Percentiles rank a stretch among this genome's conserved stretches.
phyloP scores from a whole-genome alignment of 2,113 vertebrate species.

The Xerus inauris region DNA sequence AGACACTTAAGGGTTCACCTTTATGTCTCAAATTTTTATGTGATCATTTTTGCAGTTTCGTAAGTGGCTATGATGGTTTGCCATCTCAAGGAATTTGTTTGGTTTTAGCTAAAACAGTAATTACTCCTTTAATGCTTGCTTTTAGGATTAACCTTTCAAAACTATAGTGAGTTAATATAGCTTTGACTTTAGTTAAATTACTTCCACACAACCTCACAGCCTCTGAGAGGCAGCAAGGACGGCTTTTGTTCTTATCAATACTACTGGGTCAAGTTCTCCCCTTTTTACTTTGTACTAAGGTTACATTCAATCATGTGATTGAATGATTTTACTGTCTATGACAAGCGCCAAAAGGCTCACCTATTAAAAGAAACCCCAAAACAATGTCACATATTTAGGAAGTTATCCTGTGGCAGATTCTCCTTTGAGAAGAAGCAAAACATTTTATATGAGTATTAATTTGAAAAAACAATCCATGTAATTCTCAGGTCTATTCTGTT shows the following conservation, averaged over 20 bases:
- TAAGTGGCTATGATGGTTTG: background rate
- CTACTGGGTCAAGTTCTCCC: background rate
- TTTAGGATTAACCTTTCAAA: conserved; percentile 1
- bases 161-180: background rate
- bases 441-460: background rate
- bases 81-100: background rate
- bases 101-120: background rate
- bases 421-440: conserved; percentile 3
- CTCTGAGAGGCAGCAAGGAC: background rate
- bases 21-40: background rate
- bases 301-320: background rate
- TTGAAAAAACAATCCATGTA: background rate
- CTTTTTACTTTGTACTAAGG: background rate
- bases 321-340: background rate
- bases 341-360: background rate
- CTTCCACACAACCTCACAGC: background rate
- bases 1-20: background rate
- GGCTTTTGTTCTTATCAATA: background rate
- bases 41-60: background rate
- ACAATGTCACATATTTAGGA: background rate
- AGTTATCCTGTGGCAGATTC: background rate
- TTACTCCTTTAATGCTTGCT: background rate
- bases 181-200: background rate
- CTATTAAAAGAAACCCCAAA: background rate
- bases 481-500: background rate